phyloP scores from a whole-genome alignment of 2,888 invertebrate species.

The Lasioglossum leucozonium region DNA sequence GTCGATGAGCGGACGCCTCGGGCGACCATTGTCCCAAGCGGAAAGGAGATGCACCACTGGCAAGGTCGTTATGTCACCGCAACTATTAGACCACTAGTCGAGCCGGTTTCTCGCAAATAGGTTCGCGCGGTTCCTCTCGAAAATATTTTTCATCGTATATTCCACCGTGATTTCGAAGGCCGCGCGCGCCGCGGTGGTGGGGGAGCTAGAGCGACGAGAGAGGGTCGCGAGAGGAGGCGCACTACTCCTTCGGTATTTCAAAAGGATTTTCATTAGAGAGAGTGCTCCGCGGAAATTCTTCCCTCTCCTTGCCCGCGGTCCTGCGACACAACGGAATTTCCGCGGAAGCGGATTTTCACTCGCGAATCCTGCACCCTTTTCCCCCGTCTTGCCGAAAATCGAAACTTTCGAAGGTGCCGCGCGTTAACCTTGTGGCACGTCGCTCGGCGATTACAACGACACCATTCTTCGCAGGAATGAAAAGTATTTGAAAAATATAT shows the following conservation, averaged over 20 bases:
- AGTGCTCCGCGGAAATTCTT: slow-evolving; percentile 14
- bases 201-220: not conserved
- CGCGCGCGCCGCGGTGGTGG: not conserved
- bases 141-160: slow-evolving; percentile 29
- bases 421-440: not conserved
- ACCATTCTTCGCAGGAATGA: too few species aligned
- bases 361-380: not conserved
- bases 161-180: not conserved
- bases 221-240: not conserved
- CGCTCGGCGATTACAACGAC: not conserved
- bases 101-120: slow-evolving; percentile 41
- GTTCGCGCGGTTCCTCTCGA: slow-evolving; percentile 11
- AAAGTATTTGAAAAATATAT: too few species aligned
- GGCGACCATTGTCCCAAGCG: slow-evolving; percentile 53
- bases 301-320: slow-evolving; percentile 20
- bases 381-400: not conserved
- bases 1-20: slow-evolving; percentile 61
- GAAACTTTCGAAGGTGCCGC: not conserved
- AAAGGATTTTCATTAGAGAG: slow-evolving; percentile 34
- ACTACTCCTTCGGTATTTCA: slow-evolving; percentile 33
- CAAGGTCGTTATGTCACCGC: slow-evolving; percentile 69
- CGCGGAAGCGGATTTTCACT: not conserved
- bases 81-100: slow-evolving; percentile 50
- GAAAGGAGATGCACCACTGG: slow-evolving; percentile 61
- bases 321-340: slow-evolving; percentile 28